Percentiles rank a stretch among this genome's conserved stretches.
These are phyloP conservation scores for Drosophila jambulina DNA, from an alignment of 1,140 invertebrate species.

Conservation along the genomic window DNA sequence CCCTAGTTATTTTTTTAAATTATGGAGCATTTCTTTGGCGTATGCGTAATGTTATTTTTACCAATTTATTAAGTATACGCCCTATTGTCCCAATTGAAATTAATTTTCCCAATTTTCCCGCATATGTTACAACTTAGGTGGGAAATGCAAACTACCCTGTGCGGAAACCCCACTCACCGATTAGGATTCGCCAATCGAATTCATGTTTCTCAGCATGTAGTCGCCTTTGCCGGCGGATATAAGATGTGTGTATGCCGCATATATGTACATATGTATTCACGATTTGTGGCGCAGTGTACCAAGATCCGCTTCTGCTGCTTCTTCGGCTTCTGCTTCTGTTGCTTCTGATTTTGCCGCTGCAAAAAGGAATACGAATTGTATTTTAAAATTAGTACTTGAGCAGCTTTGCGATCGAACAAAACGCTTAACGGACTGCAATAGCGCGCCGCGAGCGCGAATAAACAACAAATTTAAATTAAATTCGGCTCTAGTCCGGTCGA, in stretches of 20 bases:
- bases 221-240: slow-evolving; percentile 36
- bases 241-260: slow-evolving; percentile 31
- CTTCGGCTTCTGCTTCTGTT: slow-evolving; percentile 41
- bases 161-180: slow-evolving; percentile 38
- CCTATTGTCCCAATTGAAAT: not conserved
- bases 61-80: slow-evolving; percentile 13
- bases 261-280: slow-evolving; percentile 33
- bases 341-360: slow-evolving; percentile 51
- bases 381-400: slow-evolving; percentile 85
- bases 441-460: slow-evolving; percentile 63
- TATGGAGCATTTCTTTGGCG: not conserved
- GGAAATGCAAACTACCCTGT: slow-evolving; percentile 21
- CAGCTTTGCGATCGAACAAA: slow-evolving; percentile 84
- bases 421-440: slow-evolving; percentile 69
- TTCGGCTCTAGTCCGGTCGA: slow-evolving; percentile 23
- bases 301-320: slow-evolving; percentile 57
- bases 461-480: slow-evolving; percentile 48
- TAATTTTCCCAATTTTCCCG: not conserved
- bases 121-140: not conserved
- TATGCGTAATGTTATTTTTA: not conserved
- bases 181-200: slow-evolving; percentile 76
- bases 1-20: not conserved
- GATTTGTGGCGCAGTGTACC: slow-evolving; percentile 72
- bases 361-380: slow-evolving; percentile 79
- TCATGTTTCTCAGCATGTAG: slow-evolving; percentile 77